These are phyloP conservation scores for Oryzias sinensis DNA, from an alignment of 2,797 vertebrate genomes.

Conservation along the genomic window DNA sequence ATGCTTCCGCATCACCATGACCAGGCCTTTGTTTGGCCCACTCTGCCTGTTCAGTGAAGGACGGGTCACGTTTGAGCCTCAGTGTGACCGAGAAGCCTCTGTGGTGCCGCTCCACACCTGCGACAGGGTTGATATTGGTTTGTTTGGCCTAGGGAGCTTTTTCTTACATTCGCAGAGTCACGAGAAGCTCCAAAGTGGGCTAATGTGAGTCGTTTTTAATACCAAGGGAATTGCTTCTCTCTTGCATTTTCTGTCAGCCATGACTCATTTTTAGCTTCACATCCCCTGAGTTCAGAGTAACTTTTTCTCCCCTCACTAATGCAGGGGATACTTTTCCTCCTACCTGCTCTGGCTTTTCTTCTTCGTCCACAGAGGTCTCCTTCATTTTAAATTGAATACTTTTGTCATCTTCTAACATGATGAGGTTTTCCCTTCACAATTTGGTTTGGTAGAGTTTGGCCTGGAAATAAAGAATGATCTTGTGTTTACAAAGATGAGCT, in stretches of 20 bases:
- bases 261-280: constrained; percentile 55
- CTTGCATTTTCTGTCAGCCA: constrained; percentile 10
- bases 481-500: neutral
- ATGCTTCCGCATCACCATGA: constrained; percentile 38
- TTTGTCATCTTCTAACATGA: no score
- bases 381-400: constrained; percentile 15
- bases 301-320: constrained; percentile 35
- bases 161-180: constrained; percentile 45
- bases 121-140: constrained; percentile 65
- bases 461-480: constrained; percentile 1
- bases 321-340: constrained; percentile 33
- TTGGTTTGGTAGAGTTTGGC: constrained; percentile 31
- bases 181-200: constrained; percentile 37
- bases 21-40: constrained; percentile 48
- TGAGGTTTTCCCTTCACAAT: neutral
- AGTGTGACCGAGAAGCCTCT: constrained; percentile 46
- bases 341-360: constrained; percentile 29
- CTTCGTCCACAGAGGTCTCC: constrained; percentile 16
- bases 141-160: constrained; percentile 54
- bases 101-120: constrained; percentile 39
- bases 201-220: constrained; percentile 47
- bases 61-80: constrained; percentile 41
- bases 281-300: constrained; percentile 15
- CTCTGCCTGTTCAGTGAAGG: constrained; percentile 37
- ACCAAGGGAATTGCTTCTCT: constrained; percentile 21